Evolutionary conservation across 1,140 invertebrate genomes (phyloP).

Genomic region (Trachelipus rathkii): DNA sequence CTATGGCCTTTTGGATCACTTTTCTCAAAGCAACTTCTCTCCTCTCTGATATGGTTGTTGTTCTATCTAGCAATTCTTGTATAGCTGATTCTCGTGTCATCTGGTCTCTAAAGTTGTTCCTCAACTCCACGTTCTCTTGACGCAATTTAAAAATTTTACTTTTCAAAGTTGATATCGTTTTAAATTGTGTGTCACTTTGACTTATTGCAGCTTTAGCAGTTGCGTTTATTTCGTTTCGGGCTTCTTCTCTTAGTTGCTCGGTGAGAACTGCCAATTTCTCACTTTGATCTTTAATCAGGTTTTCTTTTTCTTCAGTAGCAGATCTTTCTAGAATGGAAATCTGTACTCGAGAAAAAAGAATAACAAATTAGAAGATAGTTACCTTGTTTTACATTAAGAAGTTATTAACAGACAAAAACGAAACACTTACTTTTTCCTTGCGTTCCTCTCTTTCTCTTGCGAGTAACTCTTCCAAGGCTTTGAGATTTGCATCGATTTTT

Average conservation of each 20-base stretch:
- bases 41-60: neutral
- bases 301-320: neutral
- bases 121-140: neutral
- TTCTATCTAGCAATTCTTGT: neutral
- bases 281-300: neutral
- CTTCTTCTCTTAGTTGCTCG: neutral
- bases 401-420: no score
- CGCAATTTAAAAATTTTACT: neutral
- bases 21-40: neutral
- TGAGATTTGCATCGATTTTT: neutral
- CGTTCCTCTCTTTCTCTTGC: neutral
- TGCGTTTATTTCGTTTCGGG: neutral
- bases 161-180: neutral
- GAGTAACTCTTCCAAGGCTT: neutral
- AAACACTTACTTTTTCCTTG: neutral
- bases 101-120: neutral
- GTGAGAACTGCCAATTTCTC: neutral
- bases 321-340: neutral
- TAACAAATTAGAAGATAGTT: no score
- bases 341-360: neutral
- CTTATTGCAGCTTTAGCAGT: neutral
- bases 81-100: neutral
- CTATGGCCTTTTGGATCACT: neutral
- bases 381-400: no score
- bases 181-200: neutral